A percentile compares a stretch with the other conserved stretches of the same genome.
These are phyloP conservation scores for Phalacrocorax brasilianus DNA, from an alignment of 2,113 vertebrate genomes.

Conservation along the genomic window DNA sequence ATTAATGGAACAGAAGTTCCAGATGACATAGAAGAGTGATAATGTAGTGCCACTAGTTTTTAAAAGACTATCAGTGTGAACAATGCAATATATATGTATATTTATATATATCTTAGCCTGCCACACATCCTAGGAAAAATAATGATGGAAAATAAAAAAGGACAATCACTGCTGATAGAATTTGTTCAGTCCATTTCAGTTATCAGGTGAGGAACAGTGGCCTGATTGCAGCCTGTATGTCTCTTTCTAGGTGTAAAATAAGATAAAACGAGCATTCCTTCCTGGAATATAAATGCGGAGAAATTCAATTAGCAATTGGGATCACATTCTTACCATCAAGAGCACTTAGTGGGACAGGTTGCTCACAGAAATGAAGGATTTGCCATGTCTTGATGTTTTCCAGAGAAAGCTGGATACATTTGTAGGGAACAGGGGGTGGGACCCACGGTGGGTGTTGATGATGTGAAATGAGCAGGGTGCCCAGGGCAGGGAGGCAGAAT, in stretches of 20 bases:
- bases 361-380: background rate
- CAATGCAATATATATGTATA: background rate
- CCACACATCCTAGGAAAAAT: background rate
- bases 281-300: background rate
- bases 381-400: background rate
- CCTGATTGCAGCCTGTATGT: background rate
- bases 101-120: background rate
- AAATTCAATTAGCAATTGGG: background rate
- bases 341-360: background rate
- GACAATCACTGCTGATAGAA: background rate
- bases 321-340: background rate
- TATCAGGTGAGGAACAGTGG: background rate
- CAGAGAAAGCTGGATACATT: background rate
- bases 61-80: background rate
- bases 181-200: background rate
- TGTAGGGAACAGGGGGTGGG: background rate
- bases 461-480: accelerated
- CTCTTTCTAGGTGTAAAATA: background rate
- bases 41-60: background rate
- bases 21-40: background rate
- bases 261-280: background rate
- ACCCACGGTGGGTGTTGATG: accelerated
- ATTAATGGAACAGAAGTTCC: background rate
- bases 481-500: background rate
- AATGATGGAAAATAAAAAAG: background rate